These are phyloP conservation scores for Palythoa grandis DNA, from an alignment of 92 coral and sea anemone genomes.

Conservation along the genomic window DNA sequence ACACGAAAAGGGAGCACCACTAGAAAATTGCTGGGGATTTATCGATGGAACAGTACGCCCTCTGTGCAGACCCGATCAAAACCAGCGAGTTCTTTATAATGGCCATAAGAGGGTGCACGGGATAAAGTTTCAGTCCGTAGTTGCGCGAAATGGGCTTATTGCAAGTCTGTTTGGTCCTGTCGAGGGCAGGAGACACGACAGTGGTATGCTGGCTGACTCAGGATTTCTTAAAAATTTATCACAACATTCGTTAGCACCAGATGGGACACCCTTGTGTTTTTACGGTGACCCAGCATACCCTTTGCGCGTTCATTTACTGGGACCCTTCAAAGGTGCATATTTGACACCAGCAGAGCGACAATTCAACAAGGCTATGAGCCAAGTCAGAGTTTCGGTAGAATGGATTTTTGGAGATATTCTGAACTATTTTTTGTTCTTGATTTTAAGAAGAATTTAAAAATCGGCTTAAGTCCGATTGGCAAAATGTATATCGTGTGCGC, in stretches of 20 bases:
- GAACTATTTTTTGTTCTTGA: slow-evolving; percentile 39
- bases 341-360: slow-evolving; percentile 33
- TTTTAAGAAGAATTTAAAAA: slow-evolving; percentile 38
- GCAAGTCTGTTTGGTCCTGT: slow-evolving; percentile 5
- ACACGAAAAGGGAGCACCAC: slow-evolving; percentile 45
- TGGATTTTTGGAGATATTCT: slow-evolving; percentile 43
- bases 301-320: slow-evolving; percentile 38
- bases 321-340: slow-evolving; percentile 12
- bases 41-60: slow-evolving; percentile 61
- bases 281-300: slow-evolving; percentile 56
- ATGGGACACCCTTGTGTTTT: slow-evolving; percentile 44
- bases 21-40: slow-evolving; percentile 59
- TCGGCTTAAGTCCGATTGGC: slow-evolving; percentile 40
- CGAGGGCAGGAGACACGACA: slow-evolving; percentile 11
- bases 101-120: slow-evolving; percentile 50
- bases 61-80: slow-evolving; percentile 50
- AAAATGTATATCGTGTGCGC: slow-evolving; percentile 44
- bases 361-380: slow-evolving; percentile 44
- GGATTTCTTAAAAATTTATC: neutral
- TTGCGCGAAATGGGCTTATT: slow-evolving; percentile 5
- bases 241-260: neutral
- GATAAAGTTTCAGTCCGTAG: neutral
- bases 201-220: slow-evolving; percentile 23
- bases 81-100: slow-evolving; percentile 56
- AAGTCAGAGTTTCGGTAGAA: slow-evolving; percentile 43